Evolutionary conservation across 1,140 invertebrate genomes (phyloP), one percentile per base, ranked within the genome.

Genomic region (Melipona quadrifasciata): DNA sequence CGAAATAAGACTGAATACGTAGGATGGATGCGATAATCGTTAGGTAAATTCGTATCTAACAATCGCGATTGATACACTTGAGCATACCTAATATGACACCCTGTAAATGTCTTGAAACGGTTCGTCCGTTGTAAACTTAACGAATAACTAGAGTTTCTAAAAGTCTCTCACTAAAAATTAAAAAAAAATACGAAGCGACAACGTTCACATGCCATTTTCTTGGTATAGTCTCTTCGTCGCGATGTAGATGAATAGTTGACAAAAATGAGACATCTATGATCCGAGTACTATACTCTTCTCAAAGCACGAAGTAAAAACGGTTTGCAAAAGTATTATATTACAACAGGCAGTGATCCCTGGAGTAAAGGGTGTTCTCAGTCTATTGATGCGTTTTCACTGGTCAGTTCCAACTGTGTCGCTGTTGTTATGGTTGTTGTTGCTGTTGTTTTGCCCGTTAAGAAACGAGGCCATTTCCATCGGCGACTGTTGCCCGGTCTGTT

Each of bases 401-500:
- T 87, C 84, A 76, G 87, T 89, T 75, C 87, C 90, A 75, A 84
- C 86, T 64, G 86, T 80, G 70, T 91, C 90, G 27, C 87, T 82
- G 85, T 88, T 90, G 87, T 92, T 90, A 87, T 90, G 91, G 73
- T 86, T 90, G 84, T 87, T 92, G 87, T 93, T 95, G 91, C 96
- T 96, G 95, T 96, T 96, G 94, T 96, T 96, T 90, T 96, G 95
- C 67, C 95, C 95, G 89, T 95, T 95, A 89, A 96, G 94, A 94
- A 95, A 96, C 89, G 95, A 95, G 64, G 95, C 95, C 95, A 96
- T 95, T 95, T 96, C 96, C 94, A 96, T 96, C 90, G 93, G 91
- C 76, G 94, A 91, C 82, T 94, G 93, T 89, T 94, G 93, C 90
- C 93, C 94, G 93, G 92, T 94, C 94, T 95, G 93, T 94, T 95